Percentiles rank a stretch among this genome's conserved stretches.
phyloP scores from a whole-genome alignment of 2,888 invertebrate genomes.

The Tupiocoris notatus region DNA sequence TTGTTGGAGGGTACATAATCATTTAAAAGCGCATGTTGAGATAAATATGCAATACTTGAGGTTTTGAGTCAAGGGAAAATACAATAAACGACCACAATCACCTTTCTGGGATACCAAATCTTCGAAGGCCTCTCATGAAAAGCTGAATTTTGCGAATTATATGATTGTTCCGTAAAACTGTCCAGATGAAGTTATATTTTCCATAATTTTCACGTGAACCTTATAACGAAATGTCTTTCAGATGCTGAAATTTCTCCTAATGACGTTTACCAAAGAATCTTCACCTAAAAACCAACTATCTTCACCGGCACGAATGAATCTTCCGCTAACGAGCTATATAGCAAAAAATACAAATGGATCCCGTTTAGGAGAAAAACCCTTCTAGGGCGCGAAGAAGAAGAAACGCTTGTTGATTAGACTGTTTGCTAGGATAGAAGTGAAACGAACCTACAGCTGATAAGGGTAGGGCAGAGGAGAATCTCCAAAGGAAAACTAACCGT shows the following conservation, averaged over 20 bases:
- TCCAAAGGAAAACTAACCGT: constrained; percentile 15
- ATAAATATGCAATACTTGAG: no score
- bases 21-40: no score
- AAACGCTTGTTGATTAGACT: constrained; percentile 35
- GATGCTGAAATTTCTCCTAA: background rate
- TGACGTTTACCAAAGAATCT: background rate
- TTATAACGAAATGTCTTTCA: no score
- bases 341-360: constrained; percentile 14
- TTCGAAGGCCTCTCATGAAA: no score
- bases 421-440: constrained; percentile 23
- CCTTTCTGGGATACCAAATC: no score
- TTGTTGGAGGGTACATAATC: no score
- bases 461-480: background rate
- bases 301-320: constrained; percentile 20
- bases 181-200: no score
- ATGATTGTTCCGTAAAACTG: no score
- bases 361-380: background rate
- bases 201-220: no score
- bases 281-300: background rate
- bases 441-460: background rate
- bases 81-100: no score
- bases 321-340: constrained; percentile 7
- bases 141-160: no score
- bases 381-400: constrained; percentile 4
- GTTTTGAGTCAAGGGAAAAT: no score